phyloP scores from a whole-genome alignment of 1,140 invertebrate species.

The Drosophila sproati region DNA sequence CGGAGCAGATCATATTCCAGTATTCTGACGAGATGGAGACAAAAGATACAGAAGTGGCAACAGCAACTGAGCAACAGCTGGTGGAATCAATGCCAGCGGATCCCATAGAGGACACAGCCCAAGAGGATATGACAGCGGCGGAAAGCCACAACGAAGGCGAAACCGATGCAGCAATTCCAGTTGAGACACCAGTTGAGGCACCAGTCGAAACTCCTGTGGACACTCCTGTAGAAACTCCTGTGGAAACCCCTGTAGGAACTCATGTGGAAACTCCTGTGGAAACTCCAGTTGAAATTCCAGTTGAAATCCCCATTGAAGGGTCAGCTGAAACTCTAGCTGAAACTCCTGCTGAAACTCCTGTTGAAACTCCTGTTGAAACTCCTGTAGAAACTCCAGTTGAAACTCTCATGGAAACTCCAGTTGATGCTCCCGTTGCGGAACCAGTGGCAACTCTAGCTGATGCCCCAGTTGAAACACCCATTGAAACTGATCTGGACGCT shows the following conservation, averaged over 20 bases:
- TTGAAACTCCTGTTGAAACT: background rate
- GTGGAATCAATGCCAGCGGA: slow-evolving; percentile 9
- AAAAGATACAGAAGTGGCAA: slow-evolving; percentile 2
- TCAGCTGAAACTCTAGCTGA: background rate
- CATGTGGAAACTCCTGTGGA: background rate
- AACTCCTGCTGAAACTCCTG: background rate
- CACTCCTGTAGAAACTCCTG: background rate
- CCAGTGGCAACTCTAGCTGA: too few relatives aligned
- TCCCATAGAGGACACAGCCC: slow-evolving; percentile 1
- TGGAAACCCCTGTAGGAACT: background rate
- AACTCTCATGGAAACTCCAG: background rate
- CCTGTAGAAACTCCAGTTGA: background rate
- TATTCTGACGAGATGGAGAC: slow-evolving; percentile 19
- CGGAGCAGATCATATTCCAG: background rate
- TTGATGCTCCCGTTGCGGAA: background rate
- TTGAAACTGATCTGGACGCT: slow-evolving; percentile 5
- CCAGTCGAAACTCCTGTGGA: background rate
- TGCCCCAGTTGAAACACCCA: background rate
- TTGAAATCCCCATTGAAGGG: background rate
- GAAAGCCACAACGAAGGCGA: background rate
- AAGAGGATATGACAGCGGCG: background rate
- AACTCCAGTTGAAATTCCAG: background rate
- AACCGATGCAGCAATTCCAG: background rate
- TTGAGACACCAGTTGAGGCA: background rate
- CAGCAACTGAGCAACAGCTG: slow-evolving; percentile 24